These are phyloP conservation scores for Anas acuta DNA, from an alignment of 2,797 vertebrate species.

Conservation along the genomic window DNA sequence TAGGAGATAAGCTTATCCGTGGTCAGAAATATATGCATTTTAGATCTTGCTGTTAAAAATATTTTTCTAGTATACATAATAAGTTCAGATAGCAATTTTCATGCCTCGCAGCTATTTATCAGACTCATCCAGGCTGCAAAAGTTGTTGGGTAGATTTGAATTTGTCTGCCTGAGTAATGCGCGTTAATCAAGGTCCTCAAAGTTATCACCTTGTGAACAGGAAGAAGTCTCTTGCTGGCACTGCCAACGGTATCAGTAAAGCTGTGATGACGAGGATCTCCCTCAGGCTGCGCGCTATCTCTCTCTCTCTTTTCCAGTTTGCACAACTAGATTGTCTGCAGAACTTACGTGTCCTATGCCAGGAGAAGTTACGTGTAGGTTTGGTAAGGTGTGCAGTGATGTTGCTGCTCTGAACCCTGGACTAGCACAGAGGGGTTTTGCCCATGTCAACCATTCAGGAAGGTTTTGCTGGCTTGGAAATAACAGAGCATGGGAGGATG, in stretches of 20 bases:
- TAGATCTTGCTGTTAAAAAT: neutral
- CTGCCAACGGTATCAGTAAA: neutral
- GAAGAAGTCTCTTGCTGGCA: neutral
- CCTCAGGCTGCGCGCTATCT: neutral
- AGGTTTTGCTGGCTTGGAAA: neutral
- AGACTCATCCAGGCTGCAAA: neutral
- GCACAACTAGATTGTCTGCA: neutral
- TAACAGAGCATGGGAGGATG: neutral
- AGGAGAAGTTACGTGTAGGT: neutral
- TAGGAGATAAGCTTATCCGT: neutral
- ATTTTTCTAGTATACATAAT: neutral
- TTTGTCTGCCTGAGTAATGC: neutral
- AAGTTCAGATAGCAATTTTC: neutral
- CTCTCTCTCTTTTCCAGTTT: neutral
- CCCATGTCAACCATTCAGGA: neutral
- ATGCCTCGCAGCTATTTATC: neutral
- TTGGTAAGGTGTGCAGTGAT: neutral
- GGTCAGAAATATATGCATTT: neutral
- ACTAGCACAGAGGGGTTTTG: neutral
- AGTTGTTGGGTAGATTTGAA: neutral
- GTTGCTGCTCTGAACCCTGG: neutral
- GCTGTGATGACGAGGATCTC: neutral
- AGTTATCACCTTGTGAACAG: neutral
- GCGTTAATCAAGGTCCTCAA: neutral
- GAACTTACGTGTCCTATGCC: neutral